These are phyloP conservation scores for Propithecus deckenii DNA, from an alignment of 2,797 vertebrate species.

Conservation along the genomic window DNA sequence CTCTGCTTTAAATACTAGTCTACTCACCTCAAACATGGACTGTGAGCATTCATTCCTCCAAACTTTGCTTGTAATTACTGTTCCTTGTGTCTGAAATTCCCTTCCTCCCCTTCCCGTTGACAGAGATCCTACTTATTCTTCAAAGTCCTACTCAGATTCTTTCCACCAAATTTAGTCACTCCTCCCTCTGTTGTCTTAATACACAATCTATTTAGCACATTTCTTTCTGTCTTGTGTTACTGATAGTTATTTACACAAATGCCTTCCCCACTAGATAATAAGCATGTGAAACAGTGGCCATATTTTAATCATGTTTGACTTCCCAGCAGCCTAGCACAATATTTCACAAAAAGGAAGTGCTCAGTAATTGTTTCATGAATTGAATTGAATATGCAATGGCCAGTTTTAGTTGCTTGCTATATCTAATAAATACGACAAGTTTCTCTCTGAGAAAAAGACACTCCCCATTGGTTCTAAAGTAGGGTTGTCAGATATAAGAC, in stretches of 20 bases:
- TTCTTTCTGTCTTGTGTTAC: background rate
- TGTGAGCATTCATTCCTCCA: background rate
- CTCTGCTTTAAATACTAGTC: background rate
- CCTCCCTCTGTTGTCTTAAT: background rate
- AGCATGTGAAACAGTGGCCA: background rate
- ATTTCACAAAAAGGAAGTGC: background rate
- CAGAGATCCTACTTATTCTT: background rate
- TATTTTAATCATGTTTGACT: slow-evolving; percentile 16
- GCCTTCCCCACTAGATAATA: background rate
- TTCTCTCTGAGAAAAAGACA: background rate
- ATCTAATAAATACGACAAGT: background rate
- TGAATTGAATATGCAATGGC: background rate
- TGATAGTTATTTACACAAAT: background rate
- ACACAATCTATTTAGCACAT: background rate
- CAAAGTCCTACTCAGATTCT: background rate
- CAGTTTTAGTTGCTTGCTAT: background rate
- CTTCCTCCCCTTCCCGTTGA: background rate
- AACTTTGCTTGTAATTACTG: background rate
- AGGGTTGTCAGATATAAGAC: background rate
- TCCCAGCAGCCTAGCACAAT: background rate
- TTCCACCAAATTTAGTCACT: background rate
- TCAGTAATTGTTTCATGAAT: background rate
- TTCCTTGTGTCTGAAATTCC: background rate
- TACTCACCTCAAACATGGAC: background rate
- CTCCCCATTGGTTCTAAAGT: background rate